phyloP scores from a whole-genome alignment of 2,888 invertebrate genomes.

The Pteria penguin region DNA sequence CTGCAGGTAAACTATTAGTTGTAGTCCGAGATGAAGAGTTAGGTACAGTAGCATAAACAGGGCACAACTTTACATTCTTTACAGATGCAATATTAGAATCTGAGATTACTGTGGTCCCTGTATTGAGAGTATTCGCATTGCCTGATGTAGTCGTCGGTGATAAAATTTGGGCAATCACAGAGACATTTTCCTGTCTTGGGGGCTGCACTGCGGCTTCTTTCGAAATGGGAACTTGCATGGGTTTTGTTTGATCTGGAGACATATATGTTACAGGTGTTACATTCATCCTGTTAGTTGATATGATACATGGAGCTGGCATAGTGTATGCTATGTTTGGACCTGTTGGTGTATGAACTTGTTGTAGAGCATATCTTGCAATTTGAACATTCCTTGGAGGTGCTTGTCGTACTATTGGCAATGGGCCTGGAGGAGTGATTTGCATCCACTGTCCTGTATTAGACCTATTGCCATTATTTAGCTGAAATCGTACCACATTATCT shows the following conservation, averaged over 20 bases:
- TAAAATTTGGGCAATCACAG: neutral
- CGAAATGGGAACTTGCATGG: neutral
- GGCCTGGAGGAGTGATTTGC: neutral
- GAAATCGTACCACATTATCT: neutral
- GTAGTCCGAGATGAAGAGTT: conserved; percentile 1
- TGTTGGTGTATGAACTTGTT: neutral
- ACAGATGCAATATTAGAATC: neutral
- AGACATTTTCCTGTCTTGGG: neutral
- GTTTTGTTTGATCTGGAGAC: neutral
- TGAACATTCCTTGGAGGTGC: neutral
- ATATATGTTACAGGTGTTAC: neutral
- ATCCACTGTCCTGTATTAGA: neutral
- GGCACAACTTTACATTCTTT: neutral
- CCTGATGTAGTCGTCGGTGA: neutral
- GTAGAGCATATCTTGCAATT: neutral
- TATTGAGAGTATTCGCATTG: neutral
- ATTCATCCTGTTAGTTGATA: neutral
- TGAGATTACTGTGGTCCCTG: neutral
- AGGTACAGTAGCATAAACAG: neutral
- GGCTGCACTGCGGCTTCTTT: neutral
- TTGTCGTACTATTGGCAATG: neutral
- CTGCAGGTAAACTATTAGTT: neutral
- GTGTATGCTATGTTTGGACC: neutral
- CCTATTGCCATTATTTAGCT: conserved; percentile 1
- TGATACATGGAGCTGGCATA: neutral